phyloP scores from a whole-genome alignment of 1,140 invertebrate species.

The Neodiprion virginianus region DNA sequence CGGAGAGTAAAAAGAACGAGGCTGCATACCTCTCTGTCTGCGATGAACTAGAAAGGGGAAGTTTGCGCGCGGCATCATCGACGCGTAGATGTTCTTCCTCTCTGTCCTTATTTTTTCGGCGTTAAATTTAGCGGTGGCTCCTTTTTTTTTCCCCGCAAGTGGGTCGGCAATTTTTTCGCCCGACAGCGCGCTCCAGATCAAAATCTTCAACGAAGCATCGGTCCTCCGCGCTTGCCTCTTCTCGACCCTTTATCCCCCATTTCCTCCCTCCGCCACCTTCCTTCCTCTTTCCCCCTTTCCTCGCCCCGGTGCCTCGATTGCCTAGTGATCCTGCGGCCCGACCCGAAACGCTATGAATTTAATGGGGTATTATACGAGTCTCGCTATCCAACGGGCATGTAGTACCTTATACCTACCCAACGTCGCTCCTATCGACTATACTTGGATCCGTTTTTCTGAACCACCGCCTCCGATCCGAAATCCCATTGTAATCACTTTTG shows the following conservation, averaged over 20 bases:
- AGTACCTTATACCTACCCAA: not conserved
- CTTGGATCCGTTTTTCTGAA: not conserved
- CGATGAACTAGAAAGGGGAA: too few species aligned
- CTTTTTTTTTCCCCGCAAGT: not conserved
- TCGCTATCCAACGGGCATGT: not conserved
- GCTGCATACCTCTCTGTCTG: too few species aligned
- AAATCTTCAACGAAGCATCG: not conserved
- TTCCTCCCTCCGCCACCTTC: not conserved
- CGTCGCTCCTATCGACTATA: not conserved
- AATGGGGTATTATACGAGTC: conserved; percentile 3
- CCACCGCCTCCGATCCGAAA: not conserved
- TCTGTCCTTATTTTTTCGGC: not conserved
- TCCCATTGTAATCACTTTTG: conserved; percentile 7
- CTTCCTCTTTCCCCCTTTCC: not conserved
- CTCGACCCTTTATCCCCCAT: not conserved
- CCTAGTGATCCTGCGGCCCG: not conserved
- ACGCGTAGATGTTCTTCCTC: too few species aligned
- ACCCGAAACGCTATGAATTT: conserved; percentile 7
- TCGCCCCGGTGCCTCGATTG: not conserved
- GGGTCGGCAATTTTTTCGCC: conserved; percentile 4
- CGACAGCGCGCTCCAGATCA: not conserved
- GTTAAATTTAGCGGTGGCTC: not conserved
- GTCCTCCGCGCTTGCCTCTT: conserved; percentile 3
- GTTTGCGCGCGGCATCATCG: too few species aligned
- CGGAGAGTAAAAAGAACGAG: too few species aligned